Evolutionary conservation across 2,888 invertebrate genomes (phyloP).

Genomic region (Sipha maydis): DNA sequence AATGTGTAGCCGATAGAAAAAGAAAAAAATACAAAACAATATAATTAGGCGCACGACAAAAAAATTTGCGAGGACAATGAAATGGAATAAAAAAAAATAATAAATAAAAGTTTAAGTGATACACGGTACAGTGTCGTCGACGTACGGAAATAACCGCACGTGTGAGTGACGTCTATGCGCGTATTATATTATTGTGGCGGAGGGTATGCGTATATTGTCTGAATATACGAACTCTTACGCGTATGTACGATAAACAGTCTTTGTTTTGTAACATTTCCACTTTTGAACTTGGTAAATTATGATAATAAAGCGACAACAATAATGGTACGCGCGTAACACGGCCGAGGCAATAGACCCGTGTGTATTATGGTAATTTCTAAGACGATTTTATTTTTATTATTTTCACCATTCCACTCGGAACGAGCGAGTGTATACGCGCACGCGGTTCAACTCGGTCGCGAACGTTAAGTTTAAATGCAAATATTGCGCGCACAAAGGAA

Average conservation of each 20-base stretch:
- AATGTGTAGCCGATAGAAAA: not conserved
- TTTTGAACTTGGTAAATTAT: constrained; percentile 14
- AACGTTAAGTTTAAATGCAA: constrained; percentile 34
- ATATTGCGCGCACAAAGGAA: not conserved
- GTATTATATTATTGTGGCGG: not conserved
- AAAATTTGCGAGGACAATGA: not conserved
- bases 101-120: not conserved
- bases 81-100: not conserved
- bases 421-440: no score
- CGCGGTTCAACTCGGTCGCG: not conserved
- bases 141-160: constrained; percentile 39
- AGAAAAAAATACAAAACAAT: not conserved
- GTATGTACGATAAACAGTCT: not conserved
- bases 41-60: not conserved
- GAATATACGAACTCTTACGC: not conserved
- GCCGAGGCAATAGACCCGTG: not conserved
- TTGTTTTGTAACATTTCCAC: constrained; percentile 26
- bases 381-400: constrained; percentile 29
- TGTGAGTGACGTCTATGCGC: constrained; percentile 42
- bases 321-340: not conserved
- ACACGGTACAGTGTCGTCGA: not conserved
- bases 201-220: not conserved
- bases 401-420: constrained; percentile 24
- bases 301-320: not conserved
- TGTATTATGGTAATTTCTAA: constrained; percentile 22